These are phyloP conservation scores for Lysandra bellargus DNA, from an alignment of 2,888 invertebrate species.

Conservation along the genomic window DNA sequence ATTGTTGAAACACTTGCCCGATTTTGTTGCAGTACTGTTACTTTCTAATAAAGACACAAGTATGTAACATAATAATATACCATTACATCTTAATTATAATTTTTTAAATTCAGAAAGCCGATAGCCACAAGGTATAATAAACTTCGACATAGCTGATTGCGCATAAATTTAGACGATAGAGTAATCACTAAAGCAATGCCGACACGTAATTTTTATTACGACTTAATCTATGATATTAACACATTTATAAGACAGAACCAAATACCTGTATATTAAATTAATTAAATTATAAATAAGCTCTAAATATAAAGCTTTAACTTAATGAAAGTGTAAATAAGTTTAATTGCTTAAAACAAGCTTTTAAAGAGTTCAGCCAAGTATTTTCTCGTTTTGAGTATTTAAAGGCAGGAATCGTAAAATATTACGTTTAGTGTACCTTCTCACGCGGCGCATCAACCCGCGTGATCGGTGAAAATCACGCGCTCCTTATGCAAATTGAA, in stretches of 20 bases:
- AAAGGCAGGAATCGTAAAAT: conserved; percentile 25
- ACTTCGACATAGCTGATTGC: background rate
- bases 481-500: conserved; percentile 64
- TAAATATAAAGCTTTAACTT: background rate
- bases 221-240: background rate
- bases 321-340: background rate
- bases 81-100: conserved; percentile 2
- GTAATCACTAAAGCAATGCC: background rate
- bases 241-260: background rate
- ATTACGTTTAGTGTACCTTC: conserved; percentile 46
- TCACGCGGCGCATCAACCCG: conserved; percentile 62
- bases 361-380: background rate
- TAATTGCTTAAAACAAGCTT: background rate
- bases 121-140: background rate
- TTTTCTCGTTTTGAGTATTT: conserved; percentile 15
- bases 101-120: background rate
- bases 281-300: background rate
- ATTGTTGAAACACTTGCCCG: too few relatives aligned
- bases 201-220: conserved; percentile 23
- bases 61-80: background rate
- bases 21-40: background rate
- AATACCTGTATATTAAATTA: background rate
- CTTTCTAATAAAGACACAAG: background rate
- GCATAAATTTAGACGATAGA: conserved; percentile 20
- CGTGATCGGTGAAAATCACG: conserved; percentile 57